Evolutionary conservation across 2,797 vertebrate genomes (phyloP), one percentile per base, ranked within the genome.

Genomic region (Manis crassicaudata): DNA sequence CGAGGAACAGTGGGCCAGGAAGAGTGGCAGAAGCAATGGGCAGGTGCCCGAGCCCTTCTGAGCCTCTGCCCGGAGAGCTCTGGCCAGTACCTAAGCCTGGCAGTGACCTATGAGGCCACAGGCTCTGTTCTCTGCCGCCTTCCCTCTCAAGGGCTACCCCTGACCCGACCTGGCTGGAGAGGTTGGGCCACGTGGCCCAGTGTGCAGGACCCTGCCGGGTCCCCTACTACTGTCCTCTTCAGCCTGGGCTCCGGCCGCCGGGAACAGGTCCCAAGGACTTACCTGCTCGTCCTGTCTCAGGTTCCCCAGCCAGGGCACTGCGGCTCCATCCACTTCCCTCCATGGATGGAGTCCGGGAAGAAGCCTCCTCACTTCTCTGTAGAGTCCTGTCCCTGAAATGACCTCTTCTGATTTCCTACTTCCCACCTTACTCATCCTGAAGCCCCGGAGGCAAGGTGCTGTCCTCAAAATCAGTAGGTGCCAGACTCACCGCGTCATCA

Each of bases 11-110:
- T 21, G 50, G 17, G 17, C 60, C 9, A 3, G 35, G 0, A 16
- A 6, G 20, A 16, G 37, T n/a, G 50, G 88, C 37, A 0, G 46
- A 11, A 29, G 1, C 5, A 5, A 63, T 2, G 0, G 63, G 4
- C 7, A 21, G 14, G 9, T 11, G 43, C 1, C 1, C 1, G 17
- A 21, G 32, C 40, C 25, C 3, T 73, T 32, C 37, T 27, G 37
- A 50, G 32, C 46, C 2, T 46, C 12, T 11, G 9, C 46, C 46
- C 46, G 10, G 43, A 46, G 46, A 46, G 46, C 46, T 46, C 46
- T 12, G 46, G 46, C 11, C 0, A 11, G 46, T 46, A 11, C 46
- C 46, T 16, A 7, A 60, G 52, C 52, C 72, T 4, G 1, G 29
- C 23, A 8, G 27, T 7, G 4, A 52, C 35, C 21, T 2, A 18